A percentile compares a stretch with the other conserved stretches of the same genome.
Evolutionary conservation across 1,140 invertebrate species (phyloP).

Genomic region (Drosophila pachea): DNA sequence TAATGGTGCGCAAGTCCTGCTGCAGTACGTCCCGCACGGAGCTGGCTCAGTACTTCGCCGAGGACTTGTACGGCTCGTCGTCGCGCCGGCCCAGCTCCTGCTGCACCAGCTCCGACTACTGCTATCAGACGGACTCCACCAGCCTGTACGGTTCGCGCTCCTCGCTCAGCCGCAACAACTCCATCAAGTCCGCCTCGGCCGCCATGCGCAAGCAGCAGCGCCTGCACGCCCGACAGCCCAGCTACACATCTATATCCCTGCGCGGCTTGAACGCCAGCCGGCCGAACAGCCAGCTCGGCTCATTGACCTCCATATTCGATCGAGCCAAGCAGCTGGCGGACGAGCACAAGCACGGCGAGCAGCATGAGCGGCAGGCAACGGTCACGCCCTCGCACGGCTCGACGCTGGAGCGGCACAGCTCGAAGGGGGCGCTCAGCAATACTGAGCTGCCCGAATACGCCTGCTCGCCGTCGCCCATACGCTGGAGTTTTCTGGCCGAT

Average conservation of each 20-base stretch:
- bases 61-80: constrained; percentile 71
- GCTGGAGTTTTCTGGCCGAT: constrained; percentile 77
- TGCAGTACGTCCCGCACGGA: constrained; percentile 68
- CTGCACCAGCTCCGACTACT: constrained; percentile 76
- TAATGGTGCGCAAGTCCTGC: constrained; percentile 63
- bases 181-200: constrained; percentile 74
- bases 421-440: constrained; percentile 67
- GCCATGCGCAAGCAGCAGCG: constrained; percentile 63
- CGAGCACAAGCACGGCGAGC: constrained; percentile 21
- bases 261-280: constrained; percentile 67
- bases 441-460: constrained; percentile 73
- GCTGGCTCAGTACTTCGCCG: constrained; percentile 72
- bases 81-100: constrained; percentile 68
- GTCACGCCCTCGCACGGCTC: constrained; percentile 52
- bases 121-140: constrained; percentile 77
- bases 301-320: constrained; percentile 75
- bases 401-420: constrained; percentile 71
- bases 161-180: constrained; percentile 74
- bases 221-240: constrained; percentile 68
- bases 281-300: constrained; percentile 69
- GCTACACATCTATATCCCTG: constrained; percentile 73
- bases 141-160: constrained; percentile 75
- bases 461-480: constrained; percentile 75
- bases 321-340: constrained; percentile 57
- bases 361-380: constrained; percentile 21